Evolutionary conservation across 2,888 invertebrate genomes (phyloP).

Genomic region (Trichopria drosophilae): DNA sequence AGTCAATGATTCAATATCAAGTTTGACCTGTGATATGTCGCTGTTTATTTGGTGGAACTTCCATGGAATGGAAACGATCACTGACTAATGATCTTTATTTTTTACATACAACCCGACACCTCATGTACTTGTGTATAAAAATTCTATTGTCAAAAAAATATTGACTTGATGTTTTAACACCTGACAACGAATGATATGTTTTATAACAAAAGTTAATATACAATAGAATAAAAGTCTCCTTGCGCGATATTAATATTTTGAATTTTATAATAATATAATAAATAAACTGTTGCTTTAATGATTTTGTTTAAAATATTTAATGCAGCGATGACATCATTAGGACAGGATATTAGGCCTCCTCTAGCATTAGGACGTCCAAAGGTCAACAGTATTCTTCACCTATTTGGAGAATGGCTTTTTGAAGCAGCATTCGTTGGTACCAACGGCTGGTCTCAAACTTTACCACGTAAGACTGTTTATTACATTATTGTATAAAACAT

Average conservation of each 20-base stretch:
- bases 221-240: conserved; percentile 33
- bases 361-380: conserved; percentile 80
- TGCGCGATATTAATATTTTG: conserved; percentile 20
- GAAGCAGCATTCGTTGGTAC: conserved; percentile 92
- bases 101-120: no score
- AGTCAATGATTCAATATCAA: no score
- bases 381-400: conserved; percentile 91
- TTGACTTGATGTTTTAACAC: no score
- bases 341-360: conserved; percentile 67
- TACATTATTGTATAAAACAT: conserved; percentile 3
- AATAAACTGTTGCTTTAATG: conserved; percentile 9
- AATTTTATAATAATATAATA: conserved; percentile 18
- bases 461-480: conserved; percentile 60
- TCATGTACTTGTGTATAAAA: no score
- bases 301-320: conserved; percentile 20
- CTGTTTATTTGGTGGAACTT: no score
- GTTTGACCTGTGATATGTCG: no score
- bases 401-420: conserved; percentile 96
- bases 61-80: no score
- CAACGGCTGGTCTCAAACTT: conserved; percentile 63
- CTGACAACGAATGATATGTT: no score
- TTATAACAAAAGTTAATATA: no score
- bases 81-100: no score
- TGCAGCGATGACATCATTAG: conserved; percentile 67
- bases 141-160: no score